These are phyloP conservation scores for Nysson spinosus DNA, from an alignment of 2,888 invertebrate species.

Conservation along the genomic window DNA sequence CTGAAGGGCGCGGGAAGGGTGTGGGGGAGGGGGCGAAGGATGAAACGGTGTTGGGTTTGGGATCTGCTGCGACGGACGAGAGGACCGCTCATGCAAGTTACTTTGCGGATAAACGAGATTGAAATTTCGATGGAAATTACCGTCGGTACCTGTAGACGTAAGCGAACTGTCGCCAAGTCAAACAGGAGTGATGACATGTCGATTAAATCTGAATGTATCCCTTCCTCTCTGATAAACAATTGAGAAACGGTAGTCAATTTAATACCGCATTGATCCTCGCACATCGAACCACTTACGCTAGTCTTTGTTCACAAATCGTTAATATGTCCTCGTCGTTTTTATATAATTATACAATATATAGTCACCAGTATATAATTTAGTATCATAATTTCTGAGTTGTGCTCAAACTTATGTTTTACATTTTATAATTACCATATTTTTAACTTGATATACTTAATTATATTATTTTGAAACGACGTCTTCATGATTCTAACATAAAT, in stretches of 20 bases:
- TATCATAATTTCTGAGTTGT: too few species aligned
- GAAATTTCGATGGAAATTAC: constrained; percentile 72
- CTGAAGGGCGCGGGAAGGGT: constrained; percentile 29
- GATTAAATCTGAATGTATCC: constrained; percentile 43
- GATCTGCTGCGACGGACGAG: constrained; percentile 44
- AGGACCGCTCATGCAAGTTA: constrained; percentile 62
- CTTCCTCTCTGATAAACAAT: constrained; percentile 12
- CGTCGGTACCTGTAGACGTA: constrained; percentile 62
- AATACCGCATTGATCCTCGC: neutral
- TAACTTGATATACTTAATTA: too few species aligned
- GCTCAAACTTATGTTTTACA: too few species aligned
- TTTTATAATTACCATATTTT: too few species aligned
- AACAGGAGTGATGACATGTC: constrained; percentile 65
- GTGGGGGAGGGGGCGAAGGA: constrained; percentile 1
- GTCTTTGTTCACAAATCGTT: neutral
- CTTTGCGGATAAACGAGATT: constrained; percentile 71
- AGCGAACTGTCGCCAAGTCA: constrained; percentile 68
- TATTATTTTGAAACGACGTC: too few species aligned
- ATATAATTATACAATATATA: too few species aligned
- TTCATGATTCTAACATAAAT: too few species aligned
- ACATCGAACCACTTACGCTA: too few species aligned
- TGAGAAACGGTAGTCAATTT: neutral
- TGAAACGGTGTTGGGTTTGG: constrained; percentile 12
- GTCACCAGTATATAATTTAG: too few species aligned
- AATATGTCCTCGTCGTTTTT: neutral